These are phyloP conservation scores for Paguma larvata DNA, from an alignment of 2,797 vertebrate genomes.

Conservation along the genomic window DNA sequence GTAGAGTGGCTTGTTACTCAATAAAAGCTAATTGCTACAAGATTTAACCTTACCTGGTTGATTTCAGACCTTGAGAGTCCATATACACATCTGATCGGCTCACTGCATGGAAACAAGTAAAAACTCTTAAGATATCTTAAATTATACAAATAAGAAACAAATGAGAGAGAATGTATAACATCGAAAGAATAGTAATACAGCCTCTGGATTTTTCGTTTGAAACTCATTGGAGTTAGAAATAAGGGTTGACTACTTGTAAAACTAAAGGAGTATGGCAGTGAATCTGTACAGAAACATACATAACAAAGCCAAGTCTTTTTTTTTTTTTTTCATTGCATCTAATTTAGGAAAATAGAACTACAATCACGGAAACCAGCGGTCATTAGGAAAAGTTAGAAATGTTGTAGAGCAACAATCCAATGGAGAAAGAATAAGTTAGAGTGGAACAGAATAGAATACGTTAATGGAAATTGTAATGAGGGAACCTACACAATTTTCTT, in stretches of 20 bases:
- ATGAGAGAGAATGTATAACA: background rate
- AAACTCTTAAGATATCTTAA: background rate
- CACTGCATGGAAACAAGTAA: background rate
- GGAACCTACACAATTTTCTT: slow-evolving; percentile 14
- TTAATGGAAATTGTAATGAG: slow-evolving; percentile 14
- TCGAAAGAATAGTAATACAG: background rate
- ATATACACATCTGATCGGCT: background rate
- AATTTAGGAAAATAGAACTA: slow-evolving; percentile 45
- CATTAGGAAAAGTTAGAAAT: background rate
- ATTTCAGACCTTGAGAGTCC: background rate
- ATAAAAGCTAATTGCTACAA: background rate
- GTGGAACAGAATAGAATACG: background rate
- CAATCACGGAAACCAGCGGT: background rate
- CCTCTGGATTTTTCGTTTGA: background rate
- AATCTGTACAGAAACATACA: background rate
- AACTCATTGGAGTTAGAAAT: slow-evolving; percentile 7
- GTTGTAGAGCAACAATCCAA: background rate
- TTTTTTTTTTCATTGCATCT: background rate
- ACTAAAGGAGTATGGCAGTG: background rate
- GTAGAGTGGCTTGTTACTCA: background rate
- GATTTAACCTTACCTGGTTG: background rate
- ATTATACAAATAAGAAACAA: background rate
- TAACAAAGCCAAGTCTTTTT: background rate
- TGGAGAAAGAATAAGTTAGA: background rate
- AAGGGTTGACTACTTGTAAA: background rate